Evolutionary conservation across 1,140 invertebrate genomes (phyloP), one percentile per base, ranked within the genome.

Genomic region (Drosophila chauvacae): DNA sequence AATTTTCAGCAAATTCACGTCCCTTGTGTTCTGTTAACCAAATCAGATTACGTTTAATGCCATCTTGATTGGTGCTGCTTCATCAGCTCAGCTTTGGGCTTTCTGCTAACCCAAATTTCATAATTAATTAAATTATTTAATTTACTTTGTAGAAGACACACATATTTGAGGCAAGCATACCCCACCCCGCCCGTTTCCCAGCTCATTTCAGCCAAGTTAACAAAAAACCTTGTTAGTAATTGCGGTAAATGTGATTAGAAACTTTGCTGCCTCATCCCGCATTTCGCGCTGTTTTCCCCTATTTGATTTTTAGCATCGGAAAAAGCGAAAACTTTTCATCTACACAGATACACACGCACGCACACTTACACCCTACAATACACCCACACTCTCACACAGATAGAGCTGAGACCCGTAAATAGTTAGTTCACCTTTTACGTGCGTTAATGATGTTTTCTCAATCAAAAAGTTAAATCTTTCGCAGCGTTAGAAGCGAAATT

Each of bases 401-500:
- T 41, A 57, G 51, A 59, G 66, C 66, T 48, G 62, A 63, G 45
- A 71, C 55, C 65, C 74, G 70, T 90, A 85, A 88, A 81, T 88
- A 88, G 85, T 88, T 88, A 82, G 84, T 58, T 73, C 70, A 73
- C 81, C 69, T 88, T 88, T 88, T 88, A 88, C 85, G 85, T 88
- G 85, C 85, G 85, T 88, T 88, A 88, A 88, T 88, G 85, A 88
- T 88, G 85, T 88, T 88, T 88, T 88, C 85, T 90, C 85, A 88
- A 88, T 88, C 85, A 88, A 88, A 88, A 88, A 88, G 85, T 88
- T 88, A 90, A 88, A 90, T 88, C 85, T 88, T 90, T 60, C 69
- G 72, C 68, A 81, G 82, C 82, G 73, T 65, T 82, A 78, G 78
- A 79, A 77, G 55, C 75, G 45, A 63, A 69, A 88, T 74, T 80